Evolutionary conservation across 1,140 invertebrate genomes (phyloP), one percentile per base, ranked within the genome.

Genomic region (Linepithema humile): DNA sequence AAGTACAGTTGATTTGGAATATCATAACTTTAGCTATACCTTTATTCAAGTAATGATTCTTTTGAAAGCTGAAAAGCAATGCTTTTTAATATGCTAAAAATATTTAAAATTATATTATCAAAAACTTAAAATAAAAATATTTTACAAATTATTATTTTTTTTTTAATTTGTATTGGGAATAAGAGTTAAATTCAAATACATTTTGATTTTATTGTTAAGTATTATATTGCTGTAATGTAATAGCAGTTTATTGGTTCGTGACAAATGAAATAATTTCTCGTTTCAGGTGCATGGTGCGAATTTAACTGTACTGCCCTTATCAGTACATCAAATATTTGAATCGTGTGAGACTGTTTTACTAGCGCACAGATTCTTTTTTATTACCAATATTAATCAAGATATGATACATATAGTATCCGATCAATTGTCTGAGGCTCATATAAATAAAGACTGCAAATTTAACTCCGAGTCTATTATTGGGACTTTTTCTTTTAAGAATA

Each of bases 291-390:
- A 96, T 88, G 95, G 95, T 90, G 95, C 96, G 80, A 95, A 96
- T 90, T 94, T 96, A 53, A 96, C 96, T 83, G 92, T 96, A 59
- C 95, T 95, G 82, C 96, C 97, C 5, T 89, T 97, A 65, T 96
- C 96, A 92, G 94, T 96, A 4, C 96, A 97, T 92, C 97, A 96
- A 94, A 93, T 97, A 82, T 96, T 96, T 50, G 91, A 94, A 35
- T 93, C 95, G 23, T 95, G 95, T 85, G 90, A 94, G 85, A 94
- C 95, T 78, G 91, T 96, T 85, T 89, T 96, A 74, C 92, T 97
- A 69, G 96, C 96, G 17, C 96, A 96, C 90, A 94, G 94, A 85
- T 94, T 97, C 40, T 96, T 97, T 89, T 96, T 96, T 90, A 93
- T 95, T 10, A 94, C 95, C 60, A 95, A 95, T 89, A 87, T 93